Conservation (phyloP, 2,888 invertebrate species). For the Nudaria mundana region DNA sequence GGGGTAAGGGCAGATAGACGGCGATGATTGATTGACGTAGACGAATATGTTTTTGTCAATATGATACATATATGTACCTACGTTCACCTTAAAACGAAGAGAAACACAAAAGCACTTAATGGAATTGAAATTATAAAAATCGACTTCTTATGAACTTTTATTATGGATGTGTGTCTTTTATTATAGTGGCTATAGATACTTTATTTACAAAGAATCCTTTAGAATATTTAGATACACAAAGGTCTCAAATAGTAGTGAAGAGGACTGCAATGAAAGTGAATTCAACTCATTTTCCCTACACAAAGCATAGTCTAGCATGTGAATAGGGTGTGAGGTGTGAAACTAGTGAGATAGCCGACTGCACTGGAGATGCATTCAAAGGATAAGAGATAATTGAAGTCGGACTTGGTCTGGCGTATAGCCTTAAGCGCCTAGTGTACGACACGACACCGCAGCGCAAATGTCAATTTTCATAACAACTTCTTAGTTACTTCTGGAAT, state of each 20-base stretch:
- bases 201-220: no score
- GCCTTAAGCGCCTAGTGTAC: slow-evolving; percentile 21
- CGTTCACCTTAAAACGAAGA: no score
- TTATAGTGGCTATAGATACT: no score
- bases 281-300: slow-evolving; percentile 23
- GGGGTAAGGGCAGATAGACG: no score
- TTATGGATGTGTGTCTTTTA: no score
- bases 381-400: slow-evolving; percentile 67
- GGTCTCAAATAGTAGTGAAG: not conserved
- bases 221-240: no score
- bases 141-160: no score
- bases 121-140: no score
- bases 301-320: slow-evolving; percentile 34
- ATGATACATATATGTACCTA: no score
- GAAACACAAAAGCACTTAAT: no score
- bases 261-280: slow-evolving; percentile 3
- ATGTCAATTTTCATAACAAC: slow-evolving; percentile 34
- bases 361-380: slow-evolving; percentile 54
- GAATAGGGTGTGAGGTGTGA: slow-evolving; percentile 56
- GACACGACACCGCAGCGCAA: slow-evolving; percentile 26
- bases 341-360: slow-evolving; percentile 49
- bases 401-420: slow-evolving; percentile 46
- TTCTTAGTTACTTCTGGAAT: slow-evolving; percentile 23
- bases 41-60: no score
- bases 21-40: no score